Evolutionary conservation across 53 echinoderm and acorn worm species (phyloP).

Genomic region (Apostichopus leukothele): DNA sequence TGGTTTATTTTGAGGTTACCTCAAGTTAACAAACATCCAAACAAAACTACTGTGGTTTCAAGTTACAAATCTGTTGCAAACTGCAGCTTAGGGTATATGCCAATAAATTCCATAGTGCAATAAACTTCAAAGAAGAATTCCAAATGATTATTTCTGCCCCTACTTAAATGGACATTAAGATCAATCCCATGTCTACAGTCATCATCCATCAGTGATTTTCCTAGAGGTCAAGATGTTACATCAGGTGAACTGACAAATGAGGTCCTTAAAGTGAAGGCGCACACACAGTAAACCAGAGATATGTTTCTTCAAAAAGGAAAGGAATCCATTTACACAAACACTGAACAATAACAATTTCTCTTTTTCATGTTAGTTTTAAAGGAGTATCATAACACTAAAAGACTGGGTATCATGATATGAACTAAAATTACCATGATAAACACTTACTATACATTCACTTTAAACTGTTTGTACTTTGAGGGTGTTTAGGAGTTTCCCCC

Average conservation of each 20-base stretch:
- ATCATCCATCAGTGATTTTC: conserved; percentile 6
- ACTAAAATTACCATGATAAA: too few relatives aligned
- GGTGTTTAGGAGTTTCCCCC: too few relatives aligned
- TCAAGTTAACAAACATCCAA: conserved; percentile 36
- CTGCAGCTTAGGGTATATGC: not conserved
- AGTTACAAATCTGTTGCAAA: conserved; percentile 29
- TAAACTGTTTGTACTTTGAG: too few relatives aligned
- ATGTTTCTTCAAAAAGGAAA: too few relatives aligned
- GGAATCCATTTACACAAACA: too few relatives aligned
- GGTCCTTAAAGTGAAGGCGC: too few relatives aligned
- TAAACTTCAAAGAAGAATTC: conserved; percentile 38
- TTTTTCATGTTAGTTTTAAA: too few relatives aligned
- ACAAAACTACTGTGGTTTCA: conserved; percentile 31
- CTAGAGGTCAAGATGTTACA: conserved; percentile 27
- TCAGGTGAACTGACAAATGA: conserved; percentile 1
- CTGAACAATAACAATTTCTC: too few relatives aligned
- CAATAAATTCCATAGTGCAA: conserved; percentile 33
- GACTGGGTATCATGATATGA: too few relatives aligned
- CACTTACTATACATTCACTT: too few relatives aligned
- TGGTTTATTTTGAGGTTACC: conserved; percentile 38
- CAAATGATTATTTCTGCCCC: conserved; percentile 25
- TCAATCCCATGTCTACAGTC: conserved; percentile 39
- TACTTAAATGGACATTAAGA: conserved; percentile 37
- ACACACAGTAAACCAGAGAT: too few relatives aligned
- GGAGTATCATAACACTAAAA: too few relatives aligned